phyloP scores from a whole-genome alignment of 2,888 invertebrate genomes.

The Drosophila siamana region DNA sequence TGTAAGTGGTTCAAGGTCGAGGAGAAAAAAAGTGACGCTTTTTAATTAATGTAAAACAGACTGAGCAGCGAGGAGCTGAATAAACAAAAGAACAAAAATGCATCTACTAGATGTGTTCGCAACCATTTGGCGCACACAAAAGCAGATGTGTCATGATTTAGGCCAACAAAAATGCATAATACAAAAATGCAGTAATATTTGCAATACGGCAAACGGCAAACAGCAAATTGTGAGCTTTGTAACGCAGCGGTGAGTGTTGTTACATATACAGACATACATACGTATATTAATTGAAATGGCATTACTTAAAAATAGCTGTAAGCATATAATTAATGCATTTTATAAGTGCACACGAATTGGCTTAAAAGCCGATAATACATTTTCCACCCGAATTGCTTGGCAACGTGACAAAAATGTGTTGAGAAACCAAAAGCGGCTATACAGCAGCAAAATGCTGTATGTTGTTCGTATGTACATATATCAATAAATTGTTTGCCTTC shows the following conservation, averaged over 20 bases:
- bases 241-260: background rate
- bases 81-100: constrained; percentile 2
- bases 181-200: background rate
- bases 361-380: constrained; percentile 27
- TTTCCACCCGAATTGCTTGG: constrained; percentile 51
- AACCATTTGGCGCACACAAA: constrained; percentile 6
- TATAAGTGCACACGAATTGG: constrained; percentile 38
- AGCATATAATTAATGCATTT: constrained; percentile 26
- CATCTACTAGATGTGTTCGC: background rate
- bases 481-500: no score
- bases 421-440: constrained; percentile 25
- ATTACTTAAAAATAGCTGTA: constrained; percentile 11
- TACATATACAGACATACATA: background rate
- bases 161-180: background rate
- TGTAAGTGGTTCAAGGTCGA: constrained; percentile 24
- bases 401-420: constrained; percentile 63
- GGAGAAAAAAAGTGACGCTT: constrained; percentile 10
- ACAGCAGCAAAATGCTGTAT: background rate
- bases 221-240: background rate
- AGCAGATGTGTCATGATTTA: background rate
- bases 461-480: no score
- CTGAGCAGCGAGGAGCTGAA: background rate
- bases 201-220: no score
- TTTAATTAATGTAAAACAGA: constrained; percentile 27
- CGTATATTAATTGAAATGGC: constrained; percentile 1